phyloP scores from a whole-genome alignment of 1,140 invertebrate genomes.

The Trichonephila clavipes region DNA sequence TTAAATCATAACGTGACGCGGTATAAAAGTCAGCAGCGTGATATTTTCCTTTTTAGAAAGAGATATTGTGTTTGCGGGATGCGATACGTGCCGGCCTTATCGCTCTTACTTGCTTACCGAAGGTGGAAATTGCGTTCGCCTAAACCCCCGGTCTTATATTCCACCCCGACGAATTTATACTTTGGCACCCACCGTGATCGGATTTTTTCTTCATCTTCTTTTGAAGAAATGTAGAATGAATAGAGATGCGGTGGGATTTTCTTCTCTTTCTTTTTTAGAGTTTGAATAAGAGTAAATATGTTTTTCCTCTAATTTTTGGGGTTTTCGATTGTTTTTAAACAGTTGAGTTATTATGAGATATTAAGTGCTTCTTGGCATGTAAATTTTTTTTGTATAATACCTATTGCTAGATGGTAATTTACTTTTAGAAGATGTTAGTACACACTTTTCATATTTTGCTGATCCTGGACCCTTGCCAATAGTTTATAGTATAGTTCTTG shows the following conservation, averaged over 20 bases:
- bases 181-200: background rate
- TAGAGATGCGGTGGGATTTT: background rate
- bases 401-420: no score
- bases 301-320: no score
- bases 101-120: conserved; percentile 21
- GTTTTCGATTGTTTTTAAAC: no score
- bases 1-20: conserved; percentile 75
- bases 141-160: background rate
- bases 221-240: background rate
- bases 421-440: no score
- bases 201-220: background rate
- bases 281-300: no score
- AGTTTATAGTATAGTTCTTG: no score
- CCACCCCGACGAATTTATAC: background rate
- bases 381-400: no score
- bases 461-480: no score
- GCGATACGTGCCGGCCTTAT: conserved; percentile 66
- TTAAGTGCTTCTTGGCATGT: no score
- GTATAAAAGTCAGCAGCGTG: conserved; percentile 55
- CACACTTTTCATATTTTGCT: no score
- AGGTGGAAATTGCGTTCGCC: conserved; percentile 36
- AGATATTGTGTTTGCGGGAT: conserved; percentile 67
- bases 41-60: conserved; percentile 57
- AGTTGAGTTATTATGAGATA: no score
- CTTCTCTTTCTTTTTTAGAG: background rate